A percentile compares a stretch with the other conserved stretches of the same genome.
These are phyloP conservation scores for Oligia latruncula DNA, from an alignment of 2,888 invertebrate genomes.

Conservation along the genomic window DNA sequence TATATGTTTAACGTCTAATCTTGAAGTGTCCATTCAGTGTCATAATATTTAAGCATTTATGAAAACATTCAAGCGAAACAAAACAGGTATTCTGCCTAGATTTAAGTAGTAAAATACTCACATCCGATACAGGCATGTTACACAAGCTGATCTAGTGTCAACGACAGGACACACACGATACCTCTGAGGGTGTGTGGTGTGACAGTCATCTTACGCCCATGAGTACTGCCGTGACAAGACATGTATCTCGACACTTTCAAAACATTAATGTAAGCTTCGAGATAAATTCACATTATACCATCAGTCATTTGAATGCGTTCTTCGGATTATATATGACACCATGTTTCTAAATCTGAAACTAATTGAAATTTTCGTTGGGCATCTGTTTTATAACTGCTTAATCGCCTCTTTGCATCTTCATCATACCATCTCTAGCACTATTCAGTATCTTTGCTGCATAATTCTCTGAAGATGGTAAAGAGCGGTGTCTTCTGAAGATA, in stretches of 20 bases:
- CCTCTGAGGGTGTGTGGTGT: conserved; percentile 25
- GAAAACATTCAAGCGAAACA: conserved; percentile 8
- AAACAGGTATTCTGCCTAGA: conserved; percentile 36
- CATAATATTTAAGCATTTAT: conserved; percentile 4
- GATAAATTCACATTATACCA: background rate
- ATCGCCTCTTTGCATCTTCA: background rate
- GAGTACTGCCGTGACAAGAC: conserved; percentile 15
- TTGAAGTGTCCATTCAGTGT: background rate
- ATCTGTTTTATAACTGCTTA: background rate
- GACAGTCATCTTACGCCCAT: conserved; percentile 19
- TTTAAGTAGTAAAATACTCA: conserved; percentile 23
- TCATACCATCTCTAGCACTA: background rate
- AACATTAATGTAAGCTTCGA: background rate
- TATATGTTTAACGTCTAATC: background rate
- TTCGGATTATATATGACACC: background rate
- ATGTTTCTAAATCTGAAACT: background rate
- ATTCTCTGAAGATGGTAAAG: background rate
- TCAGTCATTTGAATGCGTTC: background rate
- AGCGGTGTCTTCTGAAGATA: background rate
- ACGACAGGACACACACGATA: conserved; percentile 35
- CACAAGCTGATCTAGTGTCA: conserved; percentile 47
- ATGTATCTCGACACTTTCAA: conserved; percentile 1
- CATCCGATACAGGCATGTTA: conserved; percentile 38
- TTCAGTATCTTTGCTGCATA: background rate
- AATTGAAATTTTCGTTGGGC: background rate